These are phyloP conservation scores for Laspeyria flexula DNA, from an alignment of 2,888 invertebrate genomes.

Conservation along the genomic window DNA sequence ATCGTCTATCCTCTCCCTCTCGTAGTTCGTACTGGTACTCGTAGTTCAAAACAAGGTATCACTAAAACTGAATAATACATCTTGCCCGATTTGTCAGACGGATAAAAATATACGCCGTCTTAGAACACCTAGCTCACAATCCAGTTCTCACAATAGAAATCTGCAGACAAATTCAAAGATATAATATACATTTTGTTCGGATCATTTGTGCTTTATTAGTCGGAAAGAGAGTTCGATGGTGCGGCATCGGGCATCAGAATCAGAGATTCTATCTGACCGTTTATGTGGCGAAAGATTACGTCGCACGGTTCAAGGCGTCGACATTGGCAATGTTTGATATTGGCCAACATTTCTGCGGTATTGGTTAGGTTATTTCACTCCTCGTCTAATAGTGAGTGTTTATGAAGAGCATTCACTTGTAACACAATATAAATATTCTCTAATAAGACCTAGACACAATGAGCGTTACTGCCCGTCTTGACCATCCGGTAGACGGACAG, in stretches of 20 bases:
- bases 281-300: slow-evolving; percentile 49
- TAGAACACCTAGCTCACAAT: background rate
- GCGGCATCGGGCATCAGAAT: slow-evolving; percentile 40
- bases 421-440: no score
- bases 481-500: no score
- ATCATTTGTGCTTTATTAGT: slow-evolving; percentile 76
- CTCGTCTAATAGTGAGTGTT: background rate
- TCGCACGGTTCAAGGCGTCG: slow-evolving; percentile 19
- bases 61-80: no score
- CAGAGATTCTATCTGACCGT: slow-evolving; percentile 39
- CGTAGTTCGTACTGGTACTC: no score
- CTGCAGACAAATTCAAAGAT: slow-evolving; percentile 13
- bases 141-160: background rate
- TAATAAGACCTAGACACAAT: no score
- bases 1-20: no score
- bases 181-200: slow-evolving; percentile 70
- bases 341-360: slow-evolving; percentile 31
- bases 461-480: no score
- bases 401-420: no score
- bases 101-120: background rate
- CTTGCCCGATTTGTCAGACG: background rate
- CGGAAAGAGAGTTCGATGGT: slow-evolving; percentile 63
- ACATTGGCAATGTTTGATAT: slow-evolving; percentile 27
- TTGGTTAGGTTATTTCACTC: slow-evolving; percentile 35
- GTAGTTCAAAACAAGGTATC: no score